Evolutionary conservation across 2,113 vertebrate genomes (phyloP).

Genomic region (Ptilonorhynchus violaceus): DNA sequence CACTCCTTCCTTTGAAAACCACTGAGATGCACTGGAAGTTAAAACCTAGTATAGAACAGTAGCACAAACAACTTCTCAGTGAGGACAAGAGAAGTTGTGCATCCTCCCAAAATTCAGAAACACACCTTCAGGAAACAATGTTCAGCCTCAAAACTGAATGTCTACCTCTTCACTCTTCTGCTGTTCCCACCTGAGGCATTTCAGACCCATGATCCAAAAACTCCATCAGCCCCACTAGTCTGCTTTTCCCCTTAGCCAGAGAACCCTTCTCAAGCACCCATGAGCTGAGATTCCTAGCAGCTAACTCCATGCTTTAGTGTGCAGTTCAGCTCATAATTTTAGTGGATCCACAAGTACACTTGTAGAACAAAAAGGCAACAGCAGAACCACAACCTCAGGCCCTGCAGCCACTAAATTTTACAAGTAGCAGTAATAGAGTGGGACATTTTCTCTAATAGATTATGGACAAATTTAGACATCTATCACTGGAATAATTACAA

Average conservation of each 20-base stretch:
- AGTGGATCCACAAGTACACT: not conserved
- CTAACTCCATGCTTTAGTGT: not conserved
- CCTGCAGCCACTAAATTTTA: not conserved
- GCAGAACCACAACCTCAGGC: not conserved
- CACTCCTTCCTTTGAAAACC: not conserved
- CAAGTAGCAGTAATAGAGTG: not conserved
- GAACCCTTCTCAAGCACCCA: not conserved
- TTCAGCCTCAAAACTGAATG: not conserved
- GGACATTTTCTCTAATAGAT: not conserved
- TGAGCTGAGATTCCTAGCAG: rapidly evolving
- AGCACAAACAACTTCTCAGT: not conserved
- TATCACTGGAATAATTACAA: conserved; percentile 17
- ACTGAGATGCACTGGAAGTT: not conserved
- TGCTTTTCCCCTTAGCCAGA: not conserved
- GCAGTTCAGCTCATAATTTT: not conserved
- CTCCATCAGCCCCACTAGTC: not conserved
- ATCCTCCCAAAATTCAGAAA: not conserved
- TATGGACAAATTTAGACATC: conserved; percentile 5
- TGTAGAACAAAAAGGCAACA: not conserved
- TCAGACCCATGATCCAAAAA: not conserved
- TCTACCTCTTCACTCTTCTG: not conserved
- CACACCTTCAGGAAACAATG: not conserved
- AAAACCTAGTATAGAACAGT: not conserved
- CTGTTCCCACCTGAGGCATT: not conserved
- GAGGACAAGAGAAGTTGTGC: not conserved